Conservation (phyloP, 2,888 invertebrate species). For the Acrobasis consociella region DNA sequence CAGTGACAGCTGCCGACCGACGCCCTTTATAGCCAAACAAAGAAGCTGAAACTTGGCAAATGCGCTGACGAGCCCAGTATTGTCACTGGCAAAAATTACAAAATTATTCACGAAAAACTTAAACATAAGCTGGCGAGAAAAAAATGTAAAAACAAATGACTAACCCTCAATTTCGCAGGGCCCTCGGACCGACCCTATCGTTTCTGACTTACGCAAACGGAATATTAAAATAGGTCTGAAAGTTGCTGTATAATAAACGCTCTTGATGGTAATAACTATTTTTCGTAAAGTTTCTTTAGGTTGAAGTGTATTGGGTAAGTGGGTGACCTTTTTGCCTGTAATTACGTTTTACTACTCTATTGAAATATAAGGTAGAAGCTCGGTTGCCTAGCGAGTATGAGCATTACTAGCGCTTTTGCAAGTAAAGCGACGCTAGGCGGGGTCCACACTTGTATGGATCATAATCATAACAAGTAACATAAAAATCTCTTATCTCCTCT, state of each 20-base stretch:
- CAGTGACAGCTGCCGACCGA: too few relatives aligned
- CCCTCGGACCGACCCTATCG: conserved; percentile 43
- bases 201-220: conserved; percentile 45
- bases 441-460: too few relatives aligned
- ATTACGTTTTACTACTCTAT: too few relatives aligned
- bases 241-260: conserved; percentile 30
- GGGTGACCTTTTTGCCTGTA: not conserved
- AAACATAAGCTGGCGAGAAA: conserved; percentile 34
- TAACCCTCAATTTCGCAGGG: conserved; percentile 43
- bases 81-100: not conserved
- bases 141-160: conserved; percentile 46
- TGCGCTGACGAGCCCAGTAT: not conserved
- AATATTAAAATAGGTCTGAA: conserved; percentile 46
- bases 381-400: too few relatives aligned
- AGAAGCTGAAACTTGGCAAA: not conserved
- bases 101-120: conserved; percentile 28
- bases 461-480: too few relatives aligned
- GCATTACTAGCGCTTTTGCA: too few relatives aligned
- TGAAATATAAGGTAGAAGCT: too few relatives aligned
- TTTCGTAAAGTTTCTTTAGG: not conserved
- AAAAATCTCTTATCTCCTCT: too few relatives aligned
- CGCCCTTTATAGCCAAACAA: too few relatives aligned
- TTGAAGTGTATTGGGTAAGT: not conserved
- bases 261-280: conserved; percentile 31
- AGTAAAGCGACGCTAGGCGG: too few relatives aligned